A percentile compares a stretch with the other conserved stretches of the same genome.
Evolutionary conservation across 2,888 invertebrate species (phyloP).

Genomic region (Dromius quadrimaculatus): DNA sequence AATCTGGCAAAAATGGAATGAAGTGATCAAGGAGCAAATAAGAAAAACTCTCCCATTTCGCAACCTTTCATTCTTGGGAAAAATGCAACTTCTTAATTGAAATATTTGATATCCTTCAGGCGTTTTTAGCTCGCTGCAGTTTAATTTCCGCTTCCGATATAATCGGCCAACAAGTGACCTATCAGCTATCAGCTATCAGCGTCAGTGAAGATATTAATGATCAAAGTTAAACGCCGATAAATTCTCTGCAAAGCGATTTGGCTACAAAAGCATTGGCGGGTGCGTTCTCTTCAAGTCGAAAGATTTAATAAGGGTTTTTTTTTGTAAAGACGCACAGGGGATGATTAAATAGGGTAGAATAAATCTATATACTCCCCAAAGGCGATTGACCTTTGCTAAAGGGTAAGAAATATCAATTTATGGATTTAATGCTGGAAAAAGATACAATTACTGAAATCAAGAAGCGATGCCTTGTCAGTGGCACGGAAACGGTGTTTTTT

Average conservation of each 20-base stretch:
- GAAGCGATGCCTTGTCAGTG: no score
- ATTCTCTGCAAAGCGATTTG: constrained; percentile 18
- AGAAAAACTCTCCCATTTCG: neutral
- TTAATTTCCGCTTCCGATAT: constrained; percentile 50
- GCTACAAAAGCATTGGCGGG: constrained; percentile 44
- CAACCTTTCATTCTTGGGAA: neutral
- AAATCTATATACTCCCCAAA: constrained; percentile 16
- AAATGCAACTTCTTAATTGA: constrained; percentile 29
- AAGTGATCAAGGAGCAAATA: neutral
- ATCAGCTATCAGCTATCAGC: no score
- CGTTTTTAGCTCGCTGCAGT: constrained; percentile 21
- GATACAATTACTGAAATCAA: no score
- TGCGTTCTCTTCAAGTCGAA: no score
- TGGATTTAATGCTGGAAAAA: no score
- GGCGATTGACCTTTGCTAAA: constrained; percentile 1
- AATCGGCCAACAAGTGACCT: constrained; percentile 37
- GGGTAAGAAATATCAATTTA: no score
- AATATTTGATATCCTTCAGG: constrained; percentile 10
- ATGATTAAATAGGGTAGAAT: constrained; percentile 31
- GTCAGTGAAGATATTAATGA: constrained; percentile 47
- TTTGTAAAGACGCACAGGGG: constrained; percentile 16
- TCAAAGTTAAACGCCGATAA: constrained; percentile 33
- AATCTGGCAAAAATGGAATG: no score
- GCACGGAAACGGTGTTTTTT: no score
- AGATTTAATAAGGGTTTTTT: constrained; percentile 39